phyloP scores from a whole-genome alignment of 1,140 invertebrate species.

The Pogonomyrmex californicus region DNA sequence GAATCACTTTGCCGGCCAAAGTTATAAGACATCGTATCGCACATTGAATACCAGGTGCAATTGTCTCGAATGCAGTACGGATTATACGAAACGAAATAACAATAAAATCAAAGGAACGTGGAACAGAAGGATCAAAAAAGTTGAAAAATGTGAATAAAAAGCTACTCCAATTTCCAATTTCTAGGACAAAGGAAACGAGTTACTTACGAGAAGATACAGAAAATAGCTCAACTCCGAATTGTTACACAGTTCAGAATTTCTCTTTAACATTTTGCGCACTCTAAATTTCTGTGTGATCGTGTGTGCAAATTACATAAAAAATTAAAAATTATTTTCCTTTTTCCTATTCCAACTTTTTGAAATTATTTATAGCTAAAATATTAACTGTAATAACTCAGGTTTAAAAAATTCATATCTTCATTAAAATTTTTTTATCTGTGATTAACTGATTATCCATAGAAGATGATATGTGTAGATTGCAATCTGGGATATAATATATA shows the following conservation, averaged over 20 bases:
- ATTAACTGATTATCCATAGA: neutral
- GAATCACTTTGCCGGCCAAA: conserved; percentile 42
- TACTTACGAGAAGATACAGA: neutral
- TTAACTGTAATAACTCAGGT: neutral
- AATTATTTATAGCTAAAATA: neutral
- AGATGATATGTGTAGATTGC: neutral
- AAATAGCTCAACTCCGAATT: neutral
- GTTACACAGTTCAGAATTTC: neutral
- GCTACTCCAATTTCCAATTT: conserved; percentile 50
- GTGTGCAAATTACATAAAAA: neutral
- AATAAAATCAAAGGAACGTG: neutral
- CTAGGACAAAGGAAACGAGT: conserved; percentile 6
- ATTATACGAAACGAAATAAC: conserved; percentile 31
- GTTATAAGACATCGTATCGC: neutral
- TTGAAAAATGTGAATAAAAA: conserved; percentile 34
- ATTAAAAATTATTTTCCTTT: neutral
- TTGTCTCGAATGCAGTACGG: conserved; percentile 11
- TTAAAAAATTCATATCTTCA: neutral
- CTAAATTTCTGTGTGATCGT: neutral
- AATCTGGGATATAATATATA: neutral
- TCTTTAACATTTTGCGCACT: neutral
- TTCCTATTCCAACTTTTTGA: neutral
- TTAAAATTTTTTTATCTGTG: neutral
- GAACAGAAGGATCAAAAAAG: conserved; percentile 18
- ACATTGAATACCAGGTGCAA: neutral